phyloP scores from a whole-genome alignment of 1,140 invertebrate species.

The Drosophila triauraria region DNA sequence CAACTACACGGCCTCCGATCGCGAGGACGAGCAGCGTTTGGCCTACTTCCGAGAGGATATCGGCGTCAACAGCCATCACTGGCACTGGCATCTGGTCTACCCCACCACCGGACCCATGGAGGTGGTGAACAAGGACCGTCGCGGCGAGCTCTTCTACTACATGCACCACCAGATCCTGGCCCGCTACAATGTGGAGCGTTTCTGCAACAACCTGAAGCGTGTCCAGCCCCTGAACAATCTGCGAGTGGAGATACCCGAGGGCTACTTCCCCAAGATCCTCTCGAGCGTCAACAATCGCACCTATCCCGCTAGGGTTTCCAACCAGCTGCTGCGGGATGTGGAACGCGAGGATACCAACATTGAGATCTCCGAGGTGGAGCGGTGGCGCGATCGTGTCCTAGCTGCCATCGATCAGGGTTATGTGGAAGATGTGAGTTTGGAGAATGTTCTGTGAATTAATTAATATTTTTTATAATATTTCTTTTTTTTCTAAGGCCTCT shows the following conservation, averaged over 20 bases:
- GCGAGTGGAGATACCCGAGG: conserved; percentile 86
- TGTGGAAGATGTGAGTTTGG: conserved; percentile 78
- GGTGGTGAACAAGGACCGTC: conserved; percentile 88
- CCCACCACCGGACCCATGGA: conserved; percentile 85
- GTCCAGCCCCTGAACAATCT: conserved; percentile 86
- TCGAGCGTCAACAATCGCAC: conserved; percentile 86
- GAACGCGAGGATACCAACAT: conserved; percentile 87
- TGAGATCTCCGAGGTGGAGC: conserved; percentile 87
- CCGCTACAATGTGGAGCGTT: conserved; percentile 87
- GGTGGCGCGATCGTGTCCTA: conserved; percentile 87
- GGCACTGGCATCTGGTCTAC: conserved; percentile 91
- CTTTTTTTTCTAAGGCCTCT: conserved; percentile 15
- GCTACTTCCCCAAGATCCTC: conserved; percentile 87
- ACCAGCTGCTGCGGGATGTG: conserved; percentile 85
- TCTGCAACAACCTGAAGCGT: conserved; percentile 86
- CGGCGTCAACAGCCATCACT: conserved; percentile 90
- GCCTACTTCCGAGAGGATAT: conserved; percentile 88
- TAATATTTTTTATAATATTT: background rate
- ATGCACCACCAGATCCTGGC: conserved; percentile 90
- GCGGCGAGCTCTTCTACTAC: conserved; percentile 91
- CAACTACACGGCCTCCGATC: conserved; percentile 89
- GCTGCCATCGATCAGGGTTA: conserved; percentile 88
- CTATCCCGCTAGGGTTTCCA: conserved; percentile 86
- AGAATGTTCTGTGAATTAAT: accelerated
- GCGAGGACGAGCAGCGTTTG: conserved; percentile 88